Evolutionary conservation across 2,113 vertebrate genomes (phyloP), one percentile per base, ranked within the genome.

Genomic region (Dipodomys stephensi): DNA sequence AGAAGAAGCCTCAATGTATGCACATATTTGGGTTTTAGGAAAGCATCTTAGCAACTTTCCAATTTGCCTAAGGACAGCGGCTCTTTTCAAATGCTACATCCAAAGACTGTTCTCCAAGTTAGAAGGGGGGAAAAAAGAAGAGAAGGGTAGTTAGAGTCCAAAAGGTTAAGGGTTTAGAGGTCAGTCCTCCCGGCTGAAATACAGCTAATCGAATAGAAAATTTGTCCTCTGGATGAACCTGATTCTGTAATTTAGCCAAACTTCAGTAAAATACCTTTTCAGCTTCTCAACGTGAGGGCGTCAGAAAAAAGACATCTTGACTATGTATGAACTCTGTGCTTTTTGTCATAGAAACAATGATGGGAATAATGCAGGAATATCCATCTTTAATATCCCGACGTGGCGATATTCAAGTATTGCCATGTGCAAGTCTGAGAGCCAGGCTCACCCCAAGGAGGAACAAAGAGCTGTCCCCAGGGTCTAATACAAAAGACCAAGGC

Each of bases 211-310:
- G 98, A 98, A 99, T 98, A 99, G 98, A 99, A 99, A 99, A 98
- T 98, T 98, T 99, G 99, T 99, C 99, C 99, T 99, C 99, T 99
- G 98, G 98, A 98, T 99, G 99, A 99, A 99, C 99, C 99, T 99
- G 98, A 98, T 98, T 98, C 98, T 98, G 98, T 98, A 99, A 99
- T 99, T 99, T 99, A 99, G 98, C 99, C 99, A 98, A 99, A 99
- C 99, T 99, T 99, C 99, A 99, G 98, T 98, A 99, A 98, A 99
- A 99, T 99, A 99, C 99, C 99, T 99, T 99, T 99, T 99, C 98
- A 99, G 97, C 98, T 97, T 98, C 99, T 99, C 99, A 98, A 99
- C 98, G 98, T 98, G 98, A 99, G 98, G 98, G 98, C 98, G 96
- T 99, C 98, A 99, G 97, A 98, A 98, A 98, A 98, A 98, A 99